These are phyloP conservation scores for Calliopsis andreniformis DNA, from an alignment of 1,140 invertebrate species.

Conservation along the genomic window DNA sequence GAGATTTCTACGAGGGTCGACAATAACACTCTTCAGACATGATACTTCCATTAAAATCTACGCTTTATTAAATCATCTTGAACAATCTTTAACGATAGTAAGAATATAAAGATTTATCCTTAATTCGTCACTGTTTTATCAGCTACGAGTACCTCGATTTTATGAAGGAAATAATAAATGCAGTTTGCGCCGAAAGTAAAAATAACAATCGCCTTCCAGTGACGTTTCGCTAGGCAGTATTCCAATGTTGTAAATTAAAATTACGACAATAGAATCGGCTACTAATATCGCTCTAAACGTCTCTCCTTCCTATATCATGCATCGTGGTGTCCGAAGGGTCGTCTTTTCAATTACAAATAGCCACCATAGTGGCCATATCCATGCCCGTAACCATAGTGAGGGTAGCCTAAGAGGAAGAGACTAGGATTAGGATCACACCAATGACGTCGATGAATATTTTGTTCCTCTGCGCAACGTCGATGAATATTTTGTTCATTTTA, in stretches of 20 bases:
- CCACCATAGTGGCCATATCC: slow-evolving; percentile 63
- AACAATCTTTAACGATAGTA: background rate
- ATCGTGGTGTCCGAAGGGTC: slow-evolving; percentile 20
- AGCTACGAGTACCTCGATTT: background rate
- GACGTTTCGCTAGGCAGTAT: background rate
- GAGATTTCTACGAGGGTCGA: background rate
- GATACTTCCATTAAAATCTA: slow-evolving; percentile 9
- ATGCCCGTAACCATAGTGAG: slow-evolving; percentile 64
- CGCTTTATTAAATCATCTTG: slow-evolving; percentile 15
- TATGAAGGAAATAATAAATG: background rate
- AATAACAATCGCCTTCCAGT: background rate
- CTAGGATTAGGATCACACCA: slow-evolving; percentile 21
- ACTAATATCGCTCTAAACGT: background rate
- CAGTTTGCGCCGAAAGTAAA: background rate
- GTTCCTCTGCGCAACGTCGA: slow-evolving; percentile 15
- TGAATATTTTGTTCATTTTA: slow-evolving; percentile 19
- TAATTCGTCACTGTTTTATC: background rate
- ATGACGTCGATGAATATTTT: slow-evolving; percentile 42
- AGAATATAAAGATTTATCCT: background rate
- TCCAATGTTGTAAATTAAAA: background rate
- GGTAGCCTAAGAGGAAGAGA: slow-evolving; percentile 62
- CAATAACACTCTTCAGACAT: background rate
- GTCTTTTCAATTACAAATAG: slow-evolving; percentile 29
- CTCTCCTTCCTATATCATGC: background rate
- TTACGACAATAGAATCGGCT: slow-evolving; percentile 11